Conservation (phyloP, 2,797 vertebrate genomes). For the Siniperca scherzeri region DNA sequence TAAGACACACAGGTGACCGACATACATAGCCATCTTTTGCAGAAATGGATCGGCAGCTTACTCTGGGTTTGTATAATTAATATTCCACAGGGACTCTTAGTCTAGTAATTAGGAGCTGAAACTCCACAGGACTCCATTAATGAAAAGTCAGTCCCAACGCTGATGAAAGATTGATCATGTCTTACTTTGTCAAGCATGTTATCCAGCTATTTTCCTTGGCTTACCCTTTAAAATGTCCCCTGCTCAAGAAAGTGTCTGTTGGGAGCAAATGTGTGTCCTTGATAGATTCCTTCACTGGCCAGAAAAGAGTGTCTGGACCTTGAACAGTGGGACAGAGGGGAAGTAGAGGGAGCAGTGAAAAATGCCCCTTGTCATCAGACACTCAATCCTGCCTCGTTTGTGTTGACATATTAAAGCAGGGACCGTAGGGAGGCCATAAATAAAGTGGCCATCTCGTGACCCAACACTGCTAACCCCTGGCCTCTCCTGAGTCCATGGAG, state of each 20-base stretch:
- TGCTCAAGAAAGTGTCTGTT: constrained; percentile 30
- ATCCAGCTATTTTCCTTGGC: constrained; percentile 47
- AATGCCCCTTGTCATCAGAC: constrained; percentile 80
- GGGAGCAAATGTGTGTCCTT: constrained; percentile 64
- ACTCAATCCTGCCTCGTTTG: constrained; percentile 83
- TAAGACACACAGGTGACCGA: constrained; percentile 25
- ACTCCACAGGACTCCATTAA: constrained; percentile 75
- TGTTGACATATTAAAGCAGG: constrained; percentile 77
- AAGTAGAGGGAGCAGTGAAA: constrained; percentile 74
- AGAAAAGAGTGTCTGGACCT: constrained; percentile 68
- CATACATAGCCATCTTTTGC: constrained; percentile 12
- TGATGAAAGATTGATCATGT: constrained; percentile 77
- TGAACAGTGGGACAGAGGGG: constrained; percentile 58
- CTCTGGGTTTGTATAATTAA: constrained; percentile 70
- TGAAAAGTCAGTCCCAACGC: constrained; percentile 70
- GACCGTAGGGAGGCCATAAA: constrained; percentile 69
- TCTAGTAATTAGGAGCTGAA: constrained; percentile 71
- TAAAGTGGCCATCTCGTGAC: constrained; percentile 72
- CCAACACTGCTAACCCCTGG: constrained; percentile 67
- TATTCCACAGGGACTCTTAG: constrained; percentile 71
- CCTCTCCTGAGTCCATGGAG: constrained; percentile 22
- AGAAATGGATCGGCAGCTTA: constrained; percentile 42
- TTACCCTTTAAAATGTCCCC: constrained; percentile 65
- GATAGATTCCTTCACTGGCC: constrained; percentile 53
- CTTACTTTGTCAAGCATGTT: constrained; percentile 54